These are phyloP conservation scores for Perca fluviatilis DNA, from an alignment of 2,113 vertebrate genomes.

Conservation along the genomic window DNA sequence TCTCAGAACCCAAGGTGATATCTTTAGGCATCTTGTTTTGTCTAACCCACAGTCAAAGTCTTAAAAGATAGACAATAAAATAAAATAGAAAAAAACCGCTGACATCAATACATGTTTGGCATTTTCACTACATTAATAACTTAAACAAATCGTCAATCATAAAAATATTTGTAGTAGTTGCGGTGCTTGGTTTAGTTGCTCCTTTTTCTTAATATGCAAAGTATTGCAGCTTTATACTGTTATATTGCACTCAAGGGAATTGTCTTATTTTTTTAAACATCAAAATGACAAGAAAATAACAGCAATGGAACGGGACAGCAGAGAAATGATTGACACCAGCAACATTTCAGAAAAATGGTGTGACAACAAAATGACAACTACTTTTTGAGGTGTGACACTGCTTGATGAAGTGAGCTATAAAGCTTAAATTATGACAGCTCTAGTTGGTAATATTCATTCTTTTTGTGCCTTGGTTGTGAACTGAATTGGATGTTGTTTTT, in stretches of 20 bases:
- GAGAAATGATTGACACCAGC: neutral
- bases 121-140: neutral
- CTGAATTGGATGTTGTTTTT: neutral
- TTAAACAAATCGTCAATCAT: neutral
- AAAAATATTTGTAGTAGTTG: neutral
- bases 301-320: neutral
- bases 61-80: neutral
- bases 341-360: neutral
- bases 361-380: conserved; percentile 21
- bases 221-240: neutral
- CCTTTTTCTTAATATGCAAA: neutral
- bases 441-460: neutral
- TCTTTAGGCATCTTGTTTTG: too few species aligned
- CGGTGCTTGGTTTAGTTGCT: neutral
- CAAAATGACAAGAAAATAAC: conserved; percentile 9
- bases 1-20: neutral
- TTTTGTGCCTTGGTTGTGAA: conserved; percentile 10
- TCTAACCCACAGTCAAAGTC: neutral
- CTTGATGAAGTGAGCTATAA: neutral
- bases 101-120: neutral
- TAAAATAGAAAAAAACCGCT: neutral
- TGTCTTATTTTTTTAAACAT: neutral
- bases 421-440: neutral
- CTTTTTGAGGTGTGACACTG: neutral
- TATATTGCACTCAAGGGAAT: neutral